Conservation (phyloP, 2,888 invertebrate genomes). For the Tenthredo livida region DNA sequence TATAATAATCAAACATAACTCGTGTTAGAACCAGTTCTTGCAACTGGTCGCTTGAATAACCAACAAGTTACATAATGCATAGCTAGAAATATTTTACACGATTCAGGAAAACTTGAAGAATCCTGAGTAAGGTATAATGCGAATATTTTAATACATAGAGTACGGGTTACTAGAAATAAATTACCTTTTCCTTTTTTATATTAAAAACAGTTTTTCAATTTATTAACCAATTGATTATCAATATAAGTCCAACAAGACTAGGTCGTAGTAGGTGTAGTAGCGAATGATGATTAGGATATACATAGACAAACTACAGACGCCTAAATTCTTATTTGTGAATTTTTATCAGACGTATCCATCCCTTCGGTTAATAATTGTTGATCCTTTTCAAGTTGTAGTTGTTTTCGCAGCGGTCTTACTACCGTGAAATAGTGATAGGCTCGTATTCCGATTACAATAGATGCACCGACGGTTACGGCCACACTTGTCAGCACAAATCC, state of each 20-base stretch:
- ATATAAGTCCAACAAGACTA: conserved; percentile 44
- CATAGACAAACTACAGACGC: not conserved
- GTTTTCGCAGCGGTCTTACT: conserved; percentile 74
- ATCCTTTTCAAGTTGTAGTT: conserved; percentile 76
- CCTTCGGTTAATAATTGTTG: conserved; percentile 80
- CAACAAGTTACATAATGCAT: conserved; percentile 12
- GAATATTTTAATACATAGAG: not conserved
- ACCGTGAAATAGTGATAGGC: conserved; percentile 78
- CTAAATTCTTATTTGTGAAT: conserved; percentile 2
- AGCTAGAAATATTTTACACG: not conserved
- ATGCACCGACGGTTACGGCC: conserved; percentile 77
- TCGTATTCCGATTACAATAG: conserved; percentile 75
- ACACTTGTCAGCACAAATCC: conserved; percentile 79
- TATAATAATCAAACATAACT: conserved; percentile 6
- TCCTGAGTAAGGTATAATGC: not conserved
- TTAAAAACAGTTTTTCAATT: conserved; percentile 30
- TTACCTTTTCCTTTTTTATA: not conserved
- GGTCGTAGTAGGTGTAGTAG: not conserved
- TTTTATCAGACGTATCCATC: conserved; percentile 11
- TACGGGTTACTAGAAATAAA: conserved; percentile 31
- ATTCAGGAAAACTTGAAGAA: not conserved
- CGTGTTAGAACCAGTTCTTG: conserved; percentile 10
- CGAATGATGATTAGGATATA: not conserved
- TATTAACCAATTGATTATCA: conserved; percentile 22
- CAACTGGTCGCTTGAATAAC: not conserved